Percentiles rank a stretch among this genome's conserved stretches.
These are phyloP conservation scores for Sepioteuthis lessoniana DNA, from an alignment of 2,888 invertebrate genomes.

Conservation along the genomic window DNA sequence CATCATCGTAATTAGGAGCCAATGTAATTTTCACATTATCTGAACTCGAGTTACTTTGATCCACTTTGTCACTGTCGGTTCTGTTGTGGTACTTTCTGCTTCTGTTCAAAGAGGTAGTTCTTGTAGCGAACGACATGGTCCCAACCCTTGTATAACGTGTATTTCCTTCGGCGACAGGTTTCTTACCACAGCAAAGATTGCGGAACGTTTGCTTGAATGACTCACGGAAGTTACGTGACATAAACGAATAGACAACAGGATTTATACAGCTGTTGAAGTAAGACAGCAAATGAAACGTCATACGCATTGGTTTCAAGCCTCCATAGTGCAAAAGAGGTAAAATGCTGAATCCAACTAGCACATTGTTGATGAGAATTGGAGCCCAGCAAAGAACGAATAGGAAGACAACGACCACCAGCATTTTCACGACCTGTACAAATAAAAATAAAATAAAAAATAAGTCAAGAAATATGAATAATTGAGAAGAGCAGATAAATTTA, in stretches of 20 bases:
- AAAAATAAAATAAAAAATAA: not conserved
- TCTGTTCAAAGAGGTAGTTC: slow-evolving; percentile 34
- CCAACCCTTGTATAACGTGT: not conserved
- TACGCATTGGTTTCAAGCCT: slow-evolving; percentile 79
- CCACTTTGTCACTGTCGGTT: not conserved
- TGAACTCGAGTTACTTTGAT: slow-evolving; percentile 43
- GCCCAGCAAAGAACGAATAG: slow-evolving; percentile 84
- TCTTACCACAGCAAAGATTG: slow-evolving; percentile 54
- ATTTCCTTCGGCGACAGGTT: not conserved
- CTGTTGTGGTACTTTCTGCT: not conserved
- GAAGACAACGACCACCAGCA: slow-evolving; percentile 83
- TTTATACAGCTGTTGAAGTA: slow-evolving; percentile 85
- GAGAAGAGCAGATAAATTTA: not conserved
- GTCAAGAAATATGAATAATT: not conserved
- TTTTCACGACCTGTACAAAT: slow-evolving; percentile 81
- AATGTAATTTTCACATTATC: slow-evolving; percentile 35
- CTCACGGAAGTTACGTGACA: slow-evolving; percentile 82
- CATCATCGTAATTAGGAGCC: not conserved
- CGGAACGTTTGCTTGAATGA: slow-evolving; percentile 71
- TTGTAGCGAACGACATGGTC: slow-evolving; percentile 40
- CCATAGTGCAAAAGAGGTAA: slow-evolving; percentile 77
- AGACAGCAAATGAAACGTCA: slow-evolving; percentile 81
- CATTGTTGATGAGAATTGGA: slow-evolving; percentile 81
- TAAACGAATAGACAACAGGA: slow-evolving; percentile 84
- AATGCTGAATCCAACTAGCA: slow-evolving; percentile 80